Base-by-base conservation (phyloP, 2,888 invertebrate species). In the Eupithecia abbreviata region DNA sequence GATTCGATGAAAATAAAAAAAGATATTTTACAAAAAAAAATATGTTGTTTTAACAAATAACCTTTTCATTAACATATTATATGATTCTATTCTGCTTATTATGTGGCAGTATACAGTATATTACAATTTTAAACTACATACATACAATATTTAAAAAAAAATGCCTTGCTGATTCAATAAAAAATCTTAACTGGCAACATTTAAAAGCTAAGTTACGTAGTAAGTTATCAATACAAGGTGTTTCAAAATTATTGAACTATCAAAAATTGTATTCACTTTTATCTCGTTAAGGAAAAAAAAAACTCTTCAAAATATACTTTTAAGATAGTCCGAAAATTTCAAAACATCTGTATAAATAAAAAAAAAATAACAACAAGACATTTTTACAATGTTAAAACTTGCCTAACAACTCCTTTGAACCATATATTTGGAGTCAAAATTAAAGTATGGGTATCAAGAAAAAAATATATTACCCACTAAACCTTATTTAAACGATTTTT, bases 11-110 rank as follows among this genome's bases (percentile, higher is more conserved):
- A 86, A 88, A 86, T 84, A 85, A 85, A 86, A 84, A 81, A 84
- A 82, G 83, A 86, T 86, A 85, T 84, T 84, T 86, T 87, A 87
- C 86, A 87, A 87, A 87, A 88, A 86, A 88, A 87, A 73, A 58
- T 75, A 72, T 55, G 75, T 84, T 82, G 84, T 79, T 83, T 86
- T 87, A 87, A 87, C 88, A 87, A 87, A 86, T 84, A 84, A 80
- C 80, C 47, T 81, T 80, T 80, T 81, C 74, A 77, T 76, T 82
- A 79, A 80, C 76, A 80, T 78, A 77, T 80, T 73, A 79, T 83
- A 81, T 75, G 82, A 83, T 82, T 80, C 74, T 79, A 81, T 81
- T 81, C 80, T 81, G 79, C 81, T 83, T 82, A 84, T 80, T 72
- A 79, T 66, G 81, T 87, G 87, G 87, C 87, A 87, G 87, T 86